These are phyloP conservation scores for Hippocampus barbouri DNA, from an alignment of 2,113 vertebrate species.

Conservation along the genomic window DNA sequence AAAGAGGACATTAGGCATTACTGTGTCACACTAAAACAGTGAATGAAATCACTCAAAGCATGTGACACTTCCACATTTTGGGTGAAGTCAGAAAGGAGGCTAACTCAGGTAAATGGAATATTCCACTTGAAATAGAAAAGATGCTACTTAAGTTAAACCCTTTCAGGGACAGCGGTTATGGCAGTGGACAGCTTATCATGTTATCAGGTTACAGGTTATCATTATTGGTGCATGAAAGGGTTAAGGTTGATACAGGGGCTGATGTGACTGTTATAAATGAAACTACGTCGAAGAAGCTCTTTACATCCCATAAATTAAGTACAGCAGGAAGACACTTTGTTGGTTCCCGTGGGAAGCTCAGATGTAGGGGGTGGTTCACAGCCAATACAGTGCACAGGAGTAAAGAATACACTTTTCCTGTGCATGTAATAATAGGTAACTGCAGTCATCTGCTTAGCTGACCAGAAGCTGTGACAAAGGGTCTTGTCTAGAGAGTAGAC, in stretches of 20 bases:
- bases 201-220: no score
- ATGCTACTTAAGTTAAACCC: not conserved
- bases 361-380: not conserved
- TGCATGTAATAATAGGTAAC: slow-evolving; percentile 15
- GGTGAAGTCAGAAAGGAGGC: not conserved
- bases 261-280: not conserved
- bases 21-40: not conserved
- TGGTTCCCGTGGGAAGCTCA: not conserved
- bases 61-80: not conserved
- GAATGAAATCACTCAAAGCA: not conserved
- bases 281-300: not conserved
- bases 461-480: not conserved
- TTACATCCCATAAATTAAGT: not conserved
- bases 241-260: not conserved
- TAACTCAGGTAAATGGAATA: not conserved
- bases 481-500: slow-evolving; percentile 12
- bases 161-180: no score
- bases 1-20: not conserved
- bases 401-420: not conserved
- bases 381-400: not conserved
- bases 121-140: not conserved
- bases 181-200: no score
- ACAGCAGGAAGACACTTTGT: not conserved
- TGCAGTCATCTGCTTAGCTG: slow-evolving; percentile 7
- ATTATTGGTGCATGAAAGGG: no score